A percentile compares a stretch with the other conserved stretches of the same genome.
These are phyloP conservation scores for Patella pellucida DNA, from an alignment of 2,888 invertebrate genomes.

Conservation along the genomic window DNA sequence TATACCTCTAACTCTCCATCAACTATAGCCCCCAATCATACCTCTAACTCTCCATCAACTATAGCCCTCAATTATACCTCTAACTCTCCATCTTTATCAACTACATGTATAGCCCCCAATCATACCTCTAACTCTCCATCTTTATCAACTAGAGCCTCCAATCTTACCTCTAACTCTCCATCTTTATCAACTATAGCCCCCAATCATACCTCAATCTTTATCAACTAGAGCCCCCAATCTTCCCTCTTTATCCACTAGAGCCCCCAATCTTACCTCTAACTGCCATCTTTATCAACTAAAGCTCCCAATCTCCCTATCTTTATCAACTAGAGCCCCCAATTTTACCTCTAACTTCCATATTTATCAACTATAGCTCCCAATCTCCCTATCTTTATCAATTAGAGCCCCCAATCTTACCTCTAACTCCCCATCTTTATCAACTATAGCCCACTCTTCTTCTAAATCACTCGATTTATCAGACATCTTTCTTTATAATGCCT, in stretches of 20 bases:
- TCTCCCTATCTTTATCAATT: too few relatives aligned
- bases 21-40: too few relatives aligned
- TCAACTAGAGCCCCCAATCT: too few relatives aligned
- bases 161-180: not conserved
- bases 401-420: not conserved
- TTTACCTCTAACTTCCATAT: too few relatives aligned
- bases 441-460: not conserved
- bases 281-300: not conserved
- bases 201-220: too few relatives aligned
- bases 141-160: not conserved
- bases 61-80: not conserved
- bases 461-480: constrained; percentile 1
- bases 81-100: constrained; percentile 4
- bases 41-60: too few relatives aligned
- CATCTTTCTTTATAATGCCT: not conserved
- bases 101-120: not conserved
- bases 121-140: not conserved
- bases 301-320: too few relatives aligned
- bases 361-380: too few relatives aligned
- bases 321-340: not conserved
- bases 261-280: not conserved
- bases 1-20: too few relatives aligned
- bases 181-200: not conserved
- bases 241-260: too few relatives aligned
- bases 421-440: constrained; percentile 8